Base-by-base conservation (phyloP, 1,140 invertebrate genomes). In the Halesus radiatus region DNA sequence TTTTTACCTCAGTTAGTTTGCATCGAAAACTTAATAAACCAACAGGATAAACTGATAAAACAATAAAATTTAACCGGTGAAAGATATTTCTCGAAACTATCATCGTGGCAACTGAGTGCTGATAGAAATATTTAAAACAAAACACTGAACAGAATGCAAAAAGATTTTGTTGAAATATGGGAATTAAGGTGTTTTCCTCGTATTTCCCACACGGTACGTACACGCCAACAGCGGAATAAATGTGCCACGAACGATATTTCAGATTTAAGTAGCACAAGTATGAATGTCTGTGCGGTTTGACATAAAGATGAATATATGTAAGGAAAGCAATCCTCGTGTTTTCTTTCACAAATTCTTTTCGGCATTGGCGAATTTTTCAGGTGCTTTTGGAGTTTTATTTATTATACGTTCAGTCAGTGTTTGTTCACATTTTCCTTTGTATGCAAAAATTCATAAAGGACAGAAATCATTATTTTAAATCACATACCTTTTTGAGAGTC, bases 291-390 rank as follows among this genome's bases (percentile, higher is more conserved):
- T 72, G 15, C n/a, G 68, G 68, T 72, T 72, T 72, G 68, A 72
- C 68, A 72, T 72, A 52, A 52, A 72, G 68, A 72, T 72, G 68
- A 72, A 72, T 72, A 72, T 72, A 72, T 72, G 68, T 72, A 26
- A 72, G 68, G 20, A 72, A 54, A 72, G 68, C 37, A 72, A 72
- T 72, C 68, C 45, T 7, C 20, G 50, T 53, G 68, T 52, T 72
- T 54, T 72, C 68, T 72, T 23, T 1, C 8, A 13, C 37, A 45
- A 45, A 45, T 45, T 45, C 37, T 45, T 23, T 60, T 20, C 23
- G 23, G 20, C 56, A 16, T 22, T 23, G 56, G 56, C 20, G 23
- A 60, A 22, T 60, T 60, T 60, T 60, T 60, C 56, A 60, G 18
- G 56, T 60, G 18, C 56, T 60, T 58, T 23, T 23, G n/a, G 6